Conservation (phyloP, 2,888 invertebrate species). For the Orthosia gracilis region DNA sequence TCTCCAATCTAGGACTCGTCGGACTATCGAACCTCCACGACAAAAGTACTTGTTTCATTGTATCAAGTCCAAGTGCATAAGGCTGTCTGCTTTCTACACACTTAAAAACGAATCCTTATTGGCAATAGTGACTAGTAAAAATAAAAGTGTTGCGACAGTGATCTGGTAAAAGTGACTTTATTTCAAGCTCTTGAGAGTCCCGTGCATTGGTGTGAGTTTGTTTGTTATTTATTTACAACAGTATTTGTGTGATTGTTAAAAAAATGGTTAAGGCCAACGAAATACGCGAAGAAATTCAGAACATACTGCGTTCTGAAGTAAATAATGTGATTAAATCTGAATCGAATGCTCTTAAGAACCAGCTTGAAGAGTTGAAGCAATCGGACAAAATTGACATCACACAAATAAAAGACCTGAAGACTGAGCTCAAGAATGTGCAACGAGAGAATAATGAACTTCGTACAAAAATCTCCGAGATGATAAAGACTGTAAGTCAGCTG, state of each 20-base stretch:
- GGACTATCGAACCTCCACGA: not conserved
- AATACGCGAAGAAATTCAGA: not conserved
- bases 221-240: not conserved
- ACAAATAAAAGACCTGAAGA: not conserved
- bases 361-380: not conserved
- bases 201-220: not conserved
- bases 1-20: not conserved
- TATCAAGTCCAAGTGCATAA: not conserved
- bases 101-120: not conserved
- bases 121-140: not conserved
- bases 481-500: not conserved
- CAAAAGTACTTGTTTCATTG: not conserved
- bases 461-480: not conserved
- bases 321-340: not conserved
- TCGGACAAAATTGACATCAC: not conserved
- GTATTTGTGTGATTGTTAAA: not conserved
- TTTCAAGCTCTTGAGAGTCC: not conserved
- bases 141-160: not conserved
- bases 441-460: not conserved
- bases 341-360: not conserved
- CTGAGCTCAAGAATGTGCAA: not conserved
- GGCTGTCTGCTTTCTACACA: not conserved
- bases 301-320: not conserved
- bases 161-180: not conserved
- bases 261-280: not conserved